Base-by-base conservation (phyloP, 1,140 invertebrate genomes). In the Temnothorax nylanderi region DNA sequence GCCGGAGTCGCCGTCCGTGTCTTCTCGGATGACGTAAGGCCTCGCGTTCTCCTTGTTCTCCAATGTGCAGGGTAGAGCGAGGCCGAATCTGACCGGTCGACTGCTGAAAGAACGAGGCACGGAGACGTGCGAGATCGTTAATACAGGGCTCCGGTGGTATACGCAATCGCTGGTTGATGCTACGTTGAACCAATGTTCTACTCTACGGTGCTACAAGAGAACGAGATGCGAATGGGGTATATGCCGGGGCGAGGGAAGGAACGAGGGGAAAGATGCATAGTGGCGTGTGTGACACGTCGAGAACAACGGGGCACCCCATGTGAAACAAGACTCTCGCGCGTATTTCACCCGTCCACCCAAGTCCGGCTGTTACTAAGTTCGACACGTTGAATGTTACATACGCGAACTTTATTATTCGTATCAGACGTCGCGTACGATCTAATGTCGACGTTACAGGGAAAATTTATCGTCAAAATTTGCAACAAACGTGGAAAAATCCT, bases 21-120 rank as follows among this genome's bases (percentile, higher is more conserved):
- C 97, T 91, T 97, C 96, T 64, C 96, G 95, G 91, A 97, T 97
- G 71, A 97, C 95, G 95, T 97, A 97, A n/a, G 98, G 98, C 86
- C 97, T 96, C 34, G 97, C 96, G 92, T 98, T 98, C 95, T 98
- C 98, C 94, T 98, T 98, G 95, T 98, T 98, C 94, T 98, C 98
- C 91, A 97, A 93, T 8, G 97, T 97, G 94, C 97, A 97, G 56
- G 97, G 97, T 87, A 98, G 94, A 47, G 96, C 95, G 67, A 97
- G 94, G 62, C 97, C 97, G 93, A 97, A 97, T 93, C 98, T 97
- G 91, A 98, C 97, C 81, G 98, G 97, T 94, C 97, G 97, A 92
- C 96, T 97, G 93, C 97, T 97, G 96, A 54, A 94, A 95, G 89
- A 87, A 87, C 21, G 64, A 74, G 11, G 87, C 41, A 76, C 26